phyloP scores from a whole-genome alignment of 1,140 invertebrate genomes.

The Mamestra configurata region DNA sequence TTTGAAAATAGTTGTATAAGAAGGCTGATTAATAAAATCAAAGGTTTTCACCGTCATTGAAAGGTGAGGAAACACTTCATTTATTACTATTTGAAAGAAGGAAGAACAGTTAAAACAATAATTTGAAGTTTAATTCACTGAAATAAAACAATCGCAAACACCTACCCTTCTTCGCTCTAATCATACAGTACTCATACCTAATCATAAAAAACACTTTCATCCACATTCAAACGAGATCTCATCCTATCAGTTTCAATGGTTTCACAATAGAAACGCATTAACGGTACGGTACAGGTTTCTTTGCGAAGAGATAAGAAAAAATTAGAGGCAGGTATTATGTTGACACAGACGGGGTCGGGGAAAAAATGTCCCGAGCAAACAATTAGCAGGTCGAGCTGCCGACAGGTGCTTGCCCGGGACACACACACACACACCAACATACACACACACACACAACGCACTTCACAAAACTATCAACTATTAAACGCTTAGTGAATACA shows the following conservation, averaged over 20 bases:
- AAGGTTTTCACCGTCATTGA: no score
- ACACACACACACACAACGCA: slow-evolving; percentile 14
- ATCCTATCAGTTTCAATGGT: neutral
- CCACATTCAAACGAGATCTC: neutral
- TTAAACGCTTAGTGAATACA: slow-evolving; percentile 11
- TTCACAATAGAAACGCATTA: slow-evolving; percentile 11
- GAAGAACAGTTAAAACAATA: no score
- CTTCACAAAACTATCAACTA: slow-evolving; percentile 26
- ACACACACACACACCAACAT: slow-evolving; percentile 20
- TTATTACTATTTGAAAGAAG: no score
- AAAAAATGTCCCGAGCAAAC: slow-evolving; percentile 51
- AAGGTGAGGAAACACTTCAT: no score
- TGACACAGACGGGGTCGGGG: slow-evolving; percentile 28
- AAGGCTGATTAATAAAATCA: no score
- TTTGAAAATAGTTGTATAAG: no score
- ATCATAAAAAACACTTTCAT: neutral
- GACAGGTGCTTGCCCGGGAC: slow-evolving; percentile 51
- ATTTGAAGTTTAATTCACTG: no score
- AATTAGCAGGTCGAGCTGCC: slow-evolving; percentile 44
- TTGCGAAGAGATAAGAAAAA: slow-evolving; percentile 40
- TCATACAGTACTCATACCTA: no score
- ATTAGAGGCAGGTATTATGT: slow-evolving; percentile 22
- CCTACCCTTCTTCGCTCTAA: no score
- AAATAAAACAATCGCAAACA: no score
- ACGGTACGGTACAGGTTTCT: slow-evolving; percentile 24